Evolutionary conservation across 1,140 invertebrate species (phyloP).

Genomic region (Mercenaria mercenaria): DNA sequence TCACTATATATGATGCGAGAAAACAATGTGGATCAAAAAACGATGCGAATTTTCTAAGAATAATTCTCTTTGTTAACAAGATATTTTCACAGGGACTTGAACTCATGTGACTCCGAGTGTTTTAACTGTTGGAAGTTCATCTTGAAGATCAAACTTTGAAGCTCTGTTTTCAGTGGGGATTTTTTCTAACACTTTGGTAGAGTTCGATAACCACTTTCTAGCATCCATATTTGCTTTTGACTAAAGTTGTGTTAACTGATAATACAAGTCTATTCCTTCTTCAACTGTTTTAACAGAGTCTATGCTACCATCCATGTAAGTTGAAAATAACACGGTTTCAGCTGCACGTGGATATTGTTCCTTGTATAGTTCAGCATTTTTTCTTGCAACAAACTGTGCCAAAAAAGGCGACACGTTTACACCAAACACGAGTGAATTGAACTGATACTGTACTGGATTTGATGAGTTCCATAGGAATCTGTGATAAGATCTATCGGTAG

Average conservation of each 20-base stretch:
- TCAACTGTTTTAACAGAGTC: neutral
- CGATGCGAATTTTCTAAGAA: slow-evolving; percentile 41
- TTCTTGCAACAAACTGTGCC: slow-evolving; percentile 45
- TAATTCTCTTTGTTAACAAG: slow-evolving; percentile 22
- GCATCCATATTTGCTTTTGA: slow-evolving; percentile 23
- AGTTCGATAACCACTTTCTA: slow-evolving; percentile 49
- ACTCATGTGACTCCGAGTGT: slow-evolving; percentile 43
- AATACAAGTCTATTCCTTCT: slow-evolving; percentile 26
- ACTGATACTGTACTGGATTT: neutral
- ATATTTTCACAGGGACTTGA: neutral
- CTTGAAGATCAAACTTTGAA: slow-evolving; percentile 6
- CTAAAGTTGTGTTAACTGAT: slow-evolving; percentile 1
- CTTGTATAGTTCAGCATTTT: neutral
- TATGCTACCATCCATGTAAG: slow-evolving; percentile 44
- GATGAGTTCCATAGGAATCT: slow-evolving; percentile 49
- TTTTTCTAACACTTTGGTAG: neutral
- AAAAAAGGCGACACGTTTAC: slow-evolving; percentile 61
- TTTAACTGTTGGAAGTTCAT: slow-evolving; percentile 43
- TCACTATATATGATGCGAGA: slow-evolving; percentile 9
- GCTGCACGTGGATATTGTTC: neutral
- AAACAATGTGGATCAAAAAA: slow-evolving; percentile 48
- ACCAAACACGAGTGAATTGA: slow-evolving; percentile 57
- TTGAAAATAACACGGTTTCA: slow-evolving; percentile 32
- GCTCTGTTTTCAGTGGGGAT: slow-evolving; percentile 31
- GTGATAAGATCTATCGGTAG: slow-evolving; percentile 29